Evolutionary conservation across 2,888 invertebrate species (phyloP), one percentile per base, ranked within the genome.

Genomic region (Pyrrhia umbra): DNA sequence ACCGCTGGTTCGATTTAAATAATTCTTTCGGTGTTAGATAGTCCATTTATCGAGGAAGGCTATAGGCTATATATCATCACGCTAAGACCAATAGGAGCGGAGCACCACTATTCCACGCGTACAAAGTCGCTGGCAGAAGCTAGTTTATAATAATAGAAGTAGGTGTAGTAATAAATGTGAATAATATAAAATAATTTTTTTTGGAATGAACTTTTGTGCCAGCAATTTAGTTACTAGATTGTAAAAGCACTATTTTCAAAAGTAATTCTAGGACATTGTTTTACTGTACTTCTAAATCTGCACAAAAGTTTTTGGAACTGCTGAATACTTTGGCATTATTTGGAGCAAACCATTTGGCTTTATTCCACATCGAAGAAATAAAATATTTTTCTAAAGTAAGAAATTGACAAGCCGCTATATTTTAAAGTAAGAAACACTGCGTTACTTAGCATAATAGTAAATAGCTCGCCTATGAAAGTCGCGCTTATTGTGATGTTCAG

Each of bases 401-500:
- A 37, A 27, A 64, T 30, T 25, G 8, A 34, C 34, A 56, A 51
- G 34, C 6, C 3, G 25, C 34, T 49, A 39, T 37, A 47, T 47
- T 64, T 45, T 13, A 13, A 34, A 75, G 8, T 37, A 4, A 21
- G 18, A 18, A 42, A 13, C 20, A 18, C 10, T 10, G 21, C n/a
- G 13, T 13, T n/a, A n/a, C 15, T n/a, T n/a, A n/a, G n/a, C 10
- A 57, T 42, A 54, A 18, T 40, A 34, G 15, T 43, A 43, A 59
- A 76, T 49, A 37, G 16, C 10, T 9, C 25, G 45, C 52, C 58
- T 58, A 64, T 13, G 6, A 49, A 47, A 63, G 46, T 51, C 64
- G 61, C 58, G 50, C 18, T 60, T 20, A 56, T 55, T 56, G 51
- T 64, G 70, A 78, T 68, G 70, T 73, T 73, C 74, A 68, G 75